Conservation (phyloP, 2,888 invertebrate species). For the Drymonia ruficornis region DNA sequence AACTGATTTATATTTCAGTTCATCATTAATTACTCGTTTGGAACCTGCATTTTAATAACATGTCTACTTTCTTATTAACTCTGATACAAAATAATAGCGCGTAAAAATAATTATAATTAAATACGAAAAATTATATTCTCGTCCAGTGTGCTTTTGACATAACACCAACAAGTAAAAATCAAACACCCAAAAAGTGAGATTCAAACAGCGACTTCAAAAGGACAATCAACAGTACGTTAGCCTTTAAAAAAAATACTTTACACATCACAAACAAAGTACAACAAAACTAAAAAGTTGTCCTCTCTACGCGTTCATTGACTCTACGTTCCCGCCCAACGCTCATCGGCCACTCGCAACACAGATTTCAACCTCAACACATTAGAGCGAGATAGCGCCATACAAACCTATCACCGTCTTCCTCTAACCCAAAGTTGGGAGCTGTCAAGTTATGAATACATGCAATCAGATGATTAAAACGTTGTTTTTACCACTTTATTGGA, state of each 20-base stretch:
- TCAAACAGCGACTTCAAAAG: background rate
- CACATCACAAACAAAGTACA: background rate
- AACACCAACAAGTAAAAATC: background rate
- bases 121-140: background rate
- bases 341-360: constrained; percentile 67
- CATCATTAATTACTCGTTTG: no score
- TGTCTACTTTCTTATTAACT: no score
- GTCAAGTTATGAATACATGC: constrained; percentile 73
- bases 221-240: background rate
- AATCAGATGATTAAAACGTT: constrained; percentile 76
- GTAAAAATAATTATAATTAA: background rate
- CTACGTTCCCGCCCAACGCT: constrained; percentile 68
- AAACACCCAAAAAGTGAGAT: no score
- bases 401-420: constrained; percentile 43
- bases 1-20: no score
- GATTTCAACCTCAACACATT: constrained; percentile 63
- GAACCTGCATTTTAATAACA: no score
- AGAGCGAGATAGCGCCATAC: constrained; percentile 46
- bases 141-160: background rate
- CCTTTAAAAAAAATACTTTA: background rate
- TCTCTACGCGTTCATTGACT: constrained; percentile 42
- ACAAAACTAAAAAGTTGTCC: constrained; percentile 10
- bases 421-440: constrained; percentile 51
- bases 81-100: no score
- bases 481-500: constrained; percentile 71